Evolutionary conservation across 2,888 invertebrate genomes (phyloP).

Genomic region (Steromphala cineraria): DNA sequence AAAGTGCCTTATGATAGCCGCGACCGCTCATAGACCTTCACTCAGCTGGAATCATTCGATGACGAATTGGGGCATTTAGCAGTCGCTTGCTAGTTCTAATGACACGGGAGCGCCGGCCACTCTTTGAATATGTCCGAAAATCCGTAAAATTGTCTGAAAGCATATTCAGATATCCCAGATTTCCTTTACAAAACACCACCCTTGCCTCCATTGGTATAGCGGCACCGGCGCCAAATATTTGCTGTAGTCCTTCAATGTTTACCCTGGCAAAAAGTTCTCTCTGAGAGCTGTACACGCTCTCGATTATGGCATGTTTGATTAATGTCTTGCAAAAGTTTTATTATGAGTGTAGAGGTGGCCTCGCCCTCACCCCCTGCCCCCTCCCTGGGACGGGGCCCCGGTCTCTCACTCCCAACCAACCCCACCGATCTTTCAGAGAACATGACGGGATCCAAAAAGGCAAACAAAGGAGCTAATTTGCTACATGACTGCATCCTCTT

Average conservation of each 20-base stretch:
- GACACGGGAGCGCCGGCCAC: constrained; percentile 4
- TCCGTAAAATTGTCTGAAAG: constrained; percentile 22
- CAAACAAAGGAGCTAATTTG: not conserved
- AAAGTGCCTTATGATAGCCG: constrained; percentile 11
- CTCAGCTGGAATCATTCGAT: constrained; percentile 19
- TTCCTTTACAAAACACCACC: constrained; percentile 1
- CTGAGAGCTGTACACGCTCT: not conserved
- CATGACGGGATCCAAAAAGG: not conserved
- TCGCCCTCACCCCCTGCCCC: not conserved
- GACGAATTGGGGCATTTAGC: constrained; percentile 25
- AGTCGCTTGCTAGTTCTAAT: constrained; percentile 13
- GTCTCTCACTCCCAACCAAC: not conserved
- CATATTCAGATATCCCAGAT: not conserved
- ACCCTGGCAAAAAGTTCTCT: constrained; percentile 1
- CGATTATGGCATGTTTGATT: constrained; percentile 14
- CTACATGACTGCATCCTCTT: not conserved
- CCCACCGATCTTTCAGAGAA: not conserved
- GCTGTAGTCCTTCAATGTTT: not conserved
- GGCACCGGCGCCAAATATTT: constrained; percentile 23
- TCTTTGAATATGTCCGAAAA: constrained; percentile 13
- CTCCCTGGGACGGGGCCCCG: not conserved
- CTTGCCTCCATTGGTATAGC: not conserved
- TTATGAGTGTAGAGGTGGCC: not conserved
- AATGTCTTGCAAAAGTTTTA: not conserved
- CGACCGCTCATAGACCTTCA: constrained; percentile 7